A percentile compares a stretch with the other conserved stretches of the same genome.
Conservation (phyloP, 2,888 invertebrate genomes). For the Cetonia aurata region DNA sequence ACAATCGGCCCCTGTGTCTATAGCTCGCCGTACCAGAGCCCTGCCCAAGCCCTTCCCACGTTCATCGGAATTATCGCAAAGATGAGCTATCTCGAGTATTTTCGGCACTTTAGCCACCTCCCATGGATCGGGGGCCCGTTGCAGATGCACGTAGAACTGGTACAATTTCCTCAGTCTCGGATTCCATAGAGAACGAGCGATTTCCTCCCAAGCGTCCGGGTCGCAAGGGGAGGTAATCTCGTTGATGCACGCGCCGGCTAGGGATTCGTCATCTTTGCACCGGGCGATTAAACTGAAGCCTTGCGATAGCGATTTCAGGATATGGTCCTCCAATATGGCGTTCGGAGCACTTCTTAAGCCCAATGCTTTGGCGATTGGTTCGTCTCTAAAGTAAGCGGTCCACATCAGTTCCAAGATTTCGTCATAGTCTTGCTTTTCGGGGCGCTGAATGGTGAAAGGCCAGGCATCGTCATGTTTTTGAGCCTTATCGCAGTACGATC, state of each 20-base stretch:
- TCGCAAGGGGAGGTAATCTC: conserved; percentile 69
- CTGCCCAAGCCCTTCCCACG: conserved; percentile 68
- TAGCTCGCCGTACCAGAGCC: conserved; percentile 63
- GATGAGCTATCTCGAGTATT: conserved; percentile 67
- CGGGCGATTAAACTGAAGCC: conserved; percentile 63
- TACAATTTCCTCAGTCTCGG: conserved; percentile 66
- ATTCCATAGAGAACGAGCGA: conserved; percentile 67
- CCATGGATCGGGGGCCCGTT: conserved; percentile 67
- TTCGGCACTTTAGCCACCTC: conserved; percentile 40
- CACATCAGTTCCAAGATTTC: conserved; percentile 68
- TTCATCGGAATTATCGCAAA: conserved; percentile 68
- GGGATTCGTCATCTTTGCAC: conserved; percentile 63
- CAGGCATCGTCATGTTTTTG: neutral
- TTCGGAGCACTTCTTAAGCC: conserved; percentile 66
- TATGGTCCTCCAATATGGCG: conserved; percentile 65
- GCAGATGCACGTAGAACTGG: conserved; percentile 69
- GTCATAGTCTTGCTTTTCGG: conserved; percentile 64
- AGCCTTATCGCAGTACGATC: neutral
- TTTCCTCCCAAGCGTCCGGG: conserved; percentile 68
- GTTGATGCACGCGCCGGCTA: conserved; percentile 68
- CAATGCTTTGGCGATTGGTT: conserved; percentile 68
- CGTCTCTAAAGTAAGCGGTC: conserved; percentile 69
- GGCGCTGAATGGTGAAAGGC: conserved; percentile 64
- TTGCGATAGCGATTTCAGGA: conserved; percentile 62
- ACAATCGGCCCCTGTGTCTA: conserved; percentile 66